phyloP scores from a whole-genome alignment of 2,888 invertebrate species.

The Drosophila mayaguana region DNA sequence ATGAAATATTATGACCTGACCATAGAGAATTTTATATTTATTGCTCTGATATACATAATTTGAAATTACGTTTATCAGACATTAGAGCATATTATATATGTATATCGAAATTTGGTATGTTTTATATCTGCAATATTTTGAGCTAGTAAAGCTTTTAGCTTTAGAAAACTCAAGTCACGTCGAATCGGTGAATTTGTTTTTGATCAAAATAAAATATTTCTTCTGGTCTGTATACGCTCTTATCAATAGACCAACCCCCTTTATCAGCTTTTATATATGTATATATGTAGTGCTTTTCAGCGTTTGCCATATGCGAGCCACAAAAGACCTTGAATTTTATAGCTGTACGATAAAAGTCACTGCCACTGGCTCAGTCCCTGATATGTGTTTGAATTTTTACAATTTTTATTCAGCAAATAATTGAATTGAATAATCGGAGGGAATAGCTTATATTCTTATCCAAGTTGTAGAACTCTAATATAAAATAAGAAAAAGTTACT shows the following conservation, averaged over 20 bases:
- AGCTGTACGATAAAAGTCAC: conserved; percentile 39
- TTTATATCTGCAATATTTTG: not conserved
- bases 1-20: not conserved
- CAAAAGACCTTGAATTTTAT: conserved; percentile 29
- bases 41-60: conserved; percentile 29
- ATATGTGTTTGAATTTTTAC: not conserved
- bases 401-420: not conserved
- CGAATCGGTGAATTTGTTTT: conserved; percentile 3
- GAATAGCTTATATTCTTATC: too few relatives aligned
- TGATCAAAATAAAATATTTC: conserved; percentile 13
- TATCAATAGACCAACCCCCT: conserved; percentile 29
- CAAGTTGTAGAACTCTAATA: too few relatives aligned
- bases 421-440: too few relatives aligned
- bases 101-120: not conserved
- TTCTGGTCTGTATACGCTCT: conserved; percentile 9
- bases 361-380: conserved; percentile 9
- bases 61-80: conserved; percentile 10
- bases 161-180: conserved; percentile 1
- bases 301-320: conserved; percentile 1
- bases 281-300: conserved; percentile 15
- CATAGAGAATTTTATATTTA: conserved; percentile 1
- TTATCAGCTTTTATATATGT: conserved; percentile 51
- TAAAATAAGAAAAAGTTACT: too few relatives aligned
- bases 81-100: not conserved
- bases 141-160: not conserved